Evolutionary conservation across 2,797 vertebrate species (phyloP), one percentile per base, ranked within the genome.

Genomic region (Phataginus tetradactyla): DNA sequence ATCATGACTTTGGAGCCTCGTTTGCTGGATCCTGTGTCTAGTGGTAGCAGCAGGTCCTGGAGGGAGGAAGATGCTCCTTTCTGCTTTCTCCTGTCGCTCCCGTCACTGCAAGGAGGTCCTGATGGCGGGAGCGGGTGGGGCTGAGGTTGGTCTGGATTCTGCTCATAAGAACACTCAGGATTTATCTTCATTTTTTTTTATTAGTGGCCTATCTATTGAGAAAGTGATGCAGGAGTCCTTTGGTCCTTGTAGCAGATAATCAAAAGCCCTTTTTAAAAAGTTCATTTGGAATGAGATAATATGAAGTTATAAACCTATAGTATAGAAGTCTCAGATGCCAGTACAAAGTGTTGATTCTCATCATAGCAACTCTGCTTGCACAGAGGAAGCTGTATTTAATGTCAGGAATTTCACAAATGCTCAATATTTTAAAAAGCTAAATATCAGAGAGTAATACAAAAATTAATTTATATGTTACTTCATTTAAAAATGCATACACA

Each of bases 351-450:
- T 34, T 75, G 53, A 98, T 45, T 45, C 45, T 45, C 92, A 96
- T 97, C 92, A 97, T 96, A 96, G 97, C 97, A 98, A 98, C 98
- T 95, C 39, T 0, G 77, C 94, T 97, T 98, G 93, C 91, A 96
- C 94, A 95, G 12, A 81, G 37, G 94, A 98, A 98, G n/a, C 96
- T 96, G 94, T 86, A 96, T 97, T 97, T 98, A 98, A 97, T 91
- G 86, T 94, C 90, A 97, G 77, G 83, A 94, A 98, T 93, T 97
- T 92, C 96, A 97, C 79, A 98, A 98, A 95, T 23, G 81, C 86
- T 97, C 94, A 37, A 29, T 96, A 97, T 95, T 97, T 98, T 96
- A 96, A 97, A 97, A 97, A 96, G 86, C 87, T 97, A 74, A 97
- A 66, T 59, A 85, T 77, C 91, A 2, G 64, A 90, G 68, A 93